Evolutionary conservation across 2,888 invertebrate species (phyloP), one percentile per base, ranked within the genome.

Genomic region (Drosophila maculinotata): DNA sequence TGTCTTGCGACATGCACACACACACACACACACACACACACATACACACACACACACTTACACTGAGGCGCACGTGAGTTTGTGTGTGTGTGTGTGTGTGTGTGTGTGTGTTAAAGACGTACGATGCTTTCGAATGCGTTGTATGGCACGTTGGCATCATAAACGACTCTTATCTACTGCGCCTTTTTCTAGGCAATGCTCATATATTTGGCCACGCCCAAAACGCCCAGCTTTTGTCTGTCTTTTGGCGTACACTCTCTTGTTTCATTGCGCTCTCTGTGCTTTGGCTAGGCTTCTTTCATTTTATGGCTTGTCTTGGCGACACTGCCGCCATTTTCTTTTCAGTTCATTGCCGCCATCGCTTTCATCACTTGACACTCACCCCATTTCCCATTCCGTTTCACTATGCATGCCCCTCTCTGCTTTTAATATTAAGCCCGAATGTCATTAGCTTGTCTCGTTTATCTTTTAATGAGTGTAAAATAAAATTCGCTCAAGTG

Each of bases 401-500:
- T 12, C 44, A n/a, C n/a, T n/a, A n/a, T 26, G 39, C 28, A 6
- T 23, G 45, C 42, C 14, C 39, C 28, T 7, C n/a, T 30, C 25
- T 15, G 15, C 15, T 12, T 56, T 53, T 56, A 79, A 82, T 81
- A 79, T 77, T 77, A 76, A 66, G 82, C 76, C 73, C 49, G 49
- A 77, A 77, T 76, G 81, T 86, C 83, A 84, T 83, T 83, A 83
- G 84, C 87, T 76, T 81, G 79, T 72, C 82, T 73, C 79, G 80
- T 82, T 87, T 87, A 87, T 87, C 84, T 84, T 82, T 84, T 85
- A 87, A 85, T 87, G 84, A 86, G 80, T 82, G 74, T 76, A 76
- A 78, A 87, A 85, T 76, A 84, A 72, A 81, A 84, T 72, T 69
- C 68, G 70, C 60, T 72, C 35, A 31, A 74, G 69, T 74, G 56